phyloP scores from a whole-genome alignment of 1,140 invertebrate species.

The Pristionchus pacificus region DNA sequence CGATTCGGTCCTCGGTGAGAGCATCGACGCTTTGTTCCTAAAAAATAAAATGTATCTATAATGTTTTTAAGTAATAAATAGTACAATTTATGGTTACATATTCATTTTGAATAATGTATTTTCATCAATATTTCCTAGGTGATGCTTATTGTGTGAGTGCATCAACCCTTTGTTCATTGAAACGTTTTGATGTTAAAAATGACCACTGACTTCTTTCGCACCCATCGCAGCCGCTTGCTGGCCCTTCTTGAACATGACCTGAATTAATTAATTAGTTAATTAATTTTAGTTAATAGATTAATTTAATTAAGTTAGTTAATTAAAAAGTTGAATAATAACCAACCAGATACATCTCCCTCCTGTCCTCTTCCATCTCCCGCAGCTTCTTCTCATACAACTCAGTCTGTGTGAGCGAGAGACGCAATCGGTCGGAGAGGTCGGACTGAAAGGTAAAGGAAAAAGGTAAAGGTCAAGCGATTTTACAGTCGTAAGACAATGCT shows the following conservation, averaged over 20 bases:
- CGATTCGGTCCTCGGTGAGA: constrained; percentile 51
- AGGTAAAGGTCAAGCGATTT: too few species aligned
- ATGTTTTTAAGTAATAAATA: not conserved
- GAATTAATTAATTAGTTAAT: too few species aligned
- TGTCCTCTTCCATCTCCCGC: constrained; percentile 49
- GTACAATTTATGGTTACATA: not conserved
- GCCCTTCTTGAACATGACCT: constrained; percentile 57
- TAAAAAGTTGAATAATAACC: too few species aligned
- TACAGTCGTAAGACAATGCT: too few species aligned
- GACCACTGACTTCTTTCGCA: constrained; percentile 25
- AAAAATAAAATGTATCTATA: constrained; percentile 4
- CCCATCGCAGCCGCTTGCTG: constrained; percentile 51
- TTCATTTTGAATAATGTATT: not conserved
- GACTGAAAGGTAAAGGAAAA: too few species aligned
- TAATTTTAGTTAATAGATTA: too few species aligned
- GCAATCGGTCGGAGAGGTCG: constrained; percentile 31
- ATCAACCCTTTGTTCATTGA: too few species aligned
- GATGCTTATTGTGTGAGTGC: not conserved
- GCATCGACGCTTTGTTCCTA: constrained; percentile 44
- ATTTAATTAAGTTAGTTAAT: too few species aligned
- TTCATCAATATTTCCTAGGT: too few species aligned
- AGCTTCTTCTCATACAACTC: constrained; percentile 55
- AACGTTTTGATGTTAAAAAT: too few species aligned
- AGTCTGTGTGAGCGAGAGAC: constrained; percentile 38
- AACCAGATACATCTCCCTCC: constrained; percentile 53